Percentiles rank a stretch among this genome's conserved stretches.
Conservation (phyloP, 2,888 invertebrate genomes). For the Omphaloscelis lunosa region DNA sequence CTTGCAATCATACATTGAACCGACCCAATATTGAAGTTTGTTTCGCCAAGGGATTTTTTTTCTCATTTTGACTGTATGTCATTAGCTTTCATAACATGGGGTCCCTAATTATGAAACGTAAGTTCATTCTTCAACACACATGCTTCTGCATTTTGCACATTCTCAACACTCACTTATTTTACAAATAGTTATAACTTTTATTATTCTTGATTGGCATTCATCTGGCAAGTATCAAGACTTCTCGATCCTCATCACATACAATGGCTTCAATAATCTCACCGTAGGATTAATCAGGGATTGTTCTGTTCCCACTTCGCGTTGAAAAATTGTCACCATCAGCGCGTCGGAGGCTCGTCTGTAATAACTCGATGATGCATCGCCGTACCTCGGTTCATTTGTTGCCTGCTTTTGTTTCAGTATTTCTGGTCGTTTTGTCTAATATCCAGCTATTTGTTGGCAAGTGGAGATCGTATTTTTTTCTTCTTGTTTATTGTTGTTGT, state of each 20-base stretch:
- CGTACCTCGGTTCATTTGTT: constrained; percentile 62
- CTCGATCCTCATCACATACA: constrained; percentile 61
- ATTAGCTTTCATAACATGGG: not conserved
- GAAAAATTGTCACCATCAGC: constrained; percentile 90
- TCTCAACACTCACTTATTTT: not conserved
- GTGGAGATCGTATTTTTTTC: not conserved
- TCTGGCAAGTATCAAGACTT: constrained; percentile 74
- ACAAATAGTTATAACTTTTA: not conserved
- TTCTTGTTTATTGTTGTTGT: not conserved
- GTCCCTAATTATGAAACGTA: not conserved
- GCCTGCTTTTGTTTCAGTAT: constrained; percentile 64
- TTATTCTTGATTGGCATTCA: not conserved
- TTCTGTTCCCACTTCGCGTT: constrained; percentile 83
- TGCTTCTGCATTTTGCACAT: not conserved
- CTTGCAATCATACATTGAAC: not conserved
- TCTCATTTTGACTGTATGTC: not conserved
- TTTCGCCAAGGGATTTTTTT: too few species aligned
- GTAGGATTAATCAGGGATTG: constrained; percentile 89
- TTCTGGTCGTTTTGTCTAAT: constrained; percentile 19
- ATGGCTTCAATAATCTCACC: constrained; percentile 84
- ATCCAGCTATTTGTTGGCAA: constrained; percentile 1
- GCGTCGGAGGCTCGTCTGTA: constrained; percentile 74
- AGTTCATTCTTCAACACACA: not conserved
- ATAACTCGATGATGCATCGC: constrained; percentile 86
- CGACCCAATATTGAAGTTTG: not conserved